Evolutionary conservation across 2,888 invertebrate species (phyloP).

Genomic region (Conops quadrifasciatus): DNA sequence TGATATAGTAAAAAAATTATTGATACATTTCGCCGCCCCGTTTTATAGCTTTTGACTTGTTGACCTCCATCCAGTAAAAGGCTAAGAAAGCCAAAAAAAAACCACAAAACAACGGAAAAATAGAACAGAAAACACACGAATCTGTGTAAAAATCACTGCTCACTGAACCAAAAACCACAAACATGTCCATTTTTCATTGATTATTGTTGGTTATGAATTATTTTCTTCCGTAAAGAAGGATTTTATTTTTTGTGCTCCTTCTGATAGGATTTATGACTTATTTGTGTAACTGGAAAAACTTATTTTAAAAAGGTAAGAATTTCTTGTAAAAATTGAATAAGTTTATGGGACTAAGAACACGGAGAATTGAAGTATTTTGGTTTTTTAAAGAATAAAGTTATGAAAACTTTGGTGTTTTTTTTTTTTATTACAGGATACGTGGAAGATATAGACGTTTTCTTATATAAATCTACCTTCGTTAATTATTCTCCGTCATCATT

Average conservation of each 20-base stretch:
- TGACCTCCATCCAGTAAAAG: conserved; percentile 35
- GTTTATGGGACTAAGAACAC: background rate
- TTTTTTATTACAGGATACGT: no score
- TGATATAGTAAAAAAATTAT: background rate
- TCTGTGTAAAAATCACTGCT: conserved; percentile 9
- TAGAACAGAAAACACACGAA: background rate
- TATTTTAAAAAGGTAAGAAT: no score
- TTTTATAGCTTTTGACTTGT: background rate
- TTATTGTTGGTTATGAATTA: conserved; percentile 21
- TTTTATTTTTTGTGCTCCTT: background rate
- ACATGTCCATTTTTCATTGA: conserved; percentile 9
- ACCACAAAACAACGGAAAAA: conserved; percentile 19
- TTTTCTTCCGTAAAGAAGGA: background rate
- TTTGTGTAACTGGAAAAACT: conserved; percentile 8
- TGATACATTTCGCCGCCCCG: background rate
- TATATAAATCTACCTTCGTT: no score
- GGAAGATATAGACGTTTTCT: no score
- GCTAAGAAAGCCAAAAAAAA: conserved; percentile 34
- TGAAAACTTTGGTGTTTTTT: no score
- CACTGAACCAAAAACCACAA: conserved; percentile 22
- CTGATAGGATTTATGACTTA: conserved; percentile 25
- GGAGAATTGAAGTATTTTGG: no score
- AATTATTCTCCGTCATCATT: no score
- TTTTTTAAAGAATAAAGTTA: no score
- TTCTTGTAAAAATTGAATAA: background rate